Percentiles rank a stretch among this genome's conserved stretches.
These are phyloP conservation scores for Meloidogyne exigua DNA, from an alignment of 1,140 invertebrate species.

Conservation along the genomic window DNA sequence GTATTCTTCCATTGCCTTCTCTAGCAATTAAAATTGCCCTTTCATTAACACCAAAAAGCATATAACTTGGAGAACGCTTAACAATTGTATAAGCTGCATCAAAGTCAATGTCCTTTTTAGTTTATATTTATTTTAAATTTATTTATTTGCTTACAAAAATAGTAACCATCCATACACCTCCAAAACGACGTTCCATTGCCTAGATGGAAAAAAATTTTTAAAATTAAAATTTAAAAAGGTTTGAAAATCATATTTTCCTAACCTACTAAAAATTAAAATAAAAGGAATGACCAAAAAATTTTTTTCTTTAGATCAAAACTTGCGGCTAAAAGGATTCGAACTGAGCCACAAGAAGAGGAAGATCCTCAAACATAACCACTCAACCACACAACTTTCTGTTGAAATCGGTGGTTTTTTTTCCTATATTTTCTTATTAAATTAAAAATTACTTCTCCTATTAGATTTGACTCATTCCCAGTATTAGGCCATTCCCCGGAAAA, in stretches of 20 bases:
- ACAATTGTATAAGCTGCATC: constrained; percentile 41
- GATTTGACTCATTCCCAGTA: constrained; percentile 29
- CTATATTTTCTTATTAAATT: too few relatives aligned
- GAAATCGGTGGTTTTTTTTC: too few relatives aligned
- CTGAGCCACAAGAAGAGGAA: too few relatives aligned
- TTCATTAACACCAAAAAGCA: constrained; percentile 34
- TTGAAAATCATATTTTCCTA: background rate
- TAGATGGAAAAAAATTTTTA: background rate
- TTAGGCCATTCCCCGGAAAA: constrained; percentile 22
- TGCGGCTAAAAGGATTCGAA: too few relatives aligned
- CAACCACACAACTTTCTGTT: too few relatives aligned
- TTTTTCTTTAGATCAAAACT: too few relatives aligned
- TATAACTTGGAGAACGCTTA: constrained; percentile 33
- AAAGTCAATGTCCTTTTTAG: constrained; percentile 16
- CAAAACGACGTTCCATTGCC: constrained; percentile 33
- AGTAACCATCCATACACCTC: constrained; percentile 31
- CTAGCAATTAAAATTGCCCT: constrained; percentile 32
- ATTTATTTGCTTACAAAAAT: constrained; percentile 20
- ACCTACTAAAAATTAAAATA: too few relatives aligned
- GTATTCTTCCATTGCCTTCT: constrained; percentile 16
- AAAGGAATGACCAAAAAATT: too few relatives aligned
- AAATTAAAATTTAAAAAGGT: background rate
- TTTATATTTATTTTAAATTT: too few relatives aligned
- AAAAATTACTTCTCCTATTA: constrained; percentile 21
- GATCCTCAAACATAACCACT: too few relatives aligned